Conservation (phyloP, 1,140 invertebrate species). For the Mactra quadrangularis region DNA sequence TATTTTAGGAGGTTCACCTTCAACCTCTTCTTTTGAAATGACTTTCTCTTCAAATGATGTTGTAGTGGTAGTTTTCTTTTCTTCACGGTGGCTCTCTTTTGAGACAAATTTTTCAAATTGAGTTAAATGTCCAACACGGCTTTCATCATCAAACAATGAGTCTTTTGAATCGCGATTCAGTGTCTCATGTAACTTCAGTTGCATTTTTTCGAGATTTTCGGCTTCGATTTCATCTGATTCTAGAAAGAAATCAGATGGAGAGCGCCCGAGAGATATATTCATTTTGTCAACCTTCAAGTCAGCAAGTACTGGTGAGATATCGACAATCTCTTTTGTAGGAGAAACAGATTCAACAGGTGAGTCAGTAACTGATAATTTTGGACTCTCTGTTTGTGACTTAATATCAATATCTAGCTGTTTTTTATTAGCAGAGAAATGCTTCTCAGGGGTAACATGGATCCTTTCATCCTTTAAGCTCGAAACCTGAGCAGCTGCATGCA, state of each 20-base stretch:
- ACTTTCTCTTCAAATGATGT: constrained; percentile 58
- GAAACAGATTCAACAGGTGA: constrained; percentile 71
- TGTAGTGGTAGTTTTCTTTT: constrained; percentile 43
- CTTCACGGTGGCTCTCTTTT: constrained; percentile 45
- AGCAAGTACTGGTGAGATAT: constrained; percentile 66
- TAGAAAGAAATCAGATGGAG: constrained; percentile 72
- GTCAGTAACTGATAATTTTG: constrained; percentile 71
- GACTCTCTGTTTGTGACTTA: constrained; percentile 52
- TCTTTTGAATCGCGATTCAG: constrained; percentile 6
- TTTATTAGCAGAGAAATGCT: constrained; percentile 75
- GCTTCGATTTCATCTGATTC: constrained; percentile 42
- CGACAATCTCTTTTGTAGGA: constrained; percentile 58
- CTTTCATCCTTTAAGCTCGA: constrained; percentile 74
- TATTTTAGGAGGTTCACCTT: constrained; percentile 40
- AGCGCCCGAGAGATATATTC: constrained; percentile 72
- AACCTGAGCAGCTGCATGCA: constrained; percentile 50
- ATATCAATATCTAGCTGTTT: constrained; percentile 68
- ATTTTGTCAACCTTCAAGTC: constrained; percentile 58
- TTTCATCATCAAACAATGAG: constrained; percentile 50
- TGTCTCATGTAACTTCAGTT: not conserved
- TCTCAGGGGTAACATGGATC: constrained; percentile 78
- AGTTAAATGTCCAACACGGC: constrained; percentile 19
- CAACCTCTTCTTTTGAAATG: constrained; percentile 40
- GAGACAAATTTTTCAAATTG: constrained; percentile 52
- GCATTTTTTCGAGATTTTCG: constrained; percentile 38